Conservation (phyloP, 1,140 invertebrate genomes). For the Drosophila nigromelanica region DNA sequence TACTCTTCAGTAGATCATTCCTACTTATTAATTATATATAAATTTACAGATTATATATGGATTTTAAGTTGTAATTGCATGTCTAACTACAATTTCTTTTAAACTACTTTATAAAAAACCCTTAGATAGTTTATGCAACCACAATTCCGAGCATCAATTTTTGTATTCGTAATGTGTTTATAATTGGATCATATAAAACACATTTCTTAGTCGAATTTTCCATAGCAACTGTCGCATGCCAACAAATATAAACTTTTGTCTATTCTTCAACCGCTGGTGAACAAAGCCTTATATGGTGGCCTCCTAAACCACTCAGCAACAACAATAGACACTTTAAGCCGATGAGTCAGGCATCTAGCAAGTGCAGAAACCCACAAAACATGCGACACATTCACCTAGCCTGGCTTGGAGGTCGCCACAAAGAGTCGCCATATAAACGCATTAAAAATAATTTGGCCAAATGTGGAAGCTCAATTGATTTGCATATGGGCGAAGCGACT, state of each 20-base stretch:
- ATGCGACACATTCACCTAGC: conserved; percentile 55
- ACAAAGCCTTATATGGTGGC: conserved; percentile 52
- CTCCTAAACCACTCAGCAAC: conserved; percentile 42
- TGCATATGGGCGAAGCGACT: conserved; percentile 45
- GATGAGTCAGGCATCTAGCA: conserved; percentile 50
- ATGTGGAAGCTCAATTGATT: conserved; percentile 37
- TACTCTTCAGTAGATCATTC: too few relatives aligned
- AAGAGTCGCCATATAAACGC: conserved; percentile 49
- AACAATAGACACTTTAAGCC: conserved; percentile 21
- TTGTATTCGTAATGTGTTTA: conserved; percentile 10
- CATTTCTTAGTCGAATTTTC: conserved; percentile 26
- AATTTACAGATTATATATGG: too few relatives aligned
- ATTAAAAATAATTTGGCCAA: conserved; percentile 66
- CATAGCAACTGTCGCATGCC: conserved; percentile 7
- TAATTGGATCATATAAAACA: conserved; percentile 1
- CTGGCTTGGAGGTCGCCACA: conserved; percentile 55
- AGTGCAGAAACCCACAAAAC: conserved; percentile 9
- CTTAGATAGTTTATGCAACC: too few relatives aligned
- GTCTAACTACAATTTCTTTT: too few relatives aligned
- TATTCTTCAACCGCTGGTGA: neutral
- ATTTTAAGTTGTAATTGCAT: too few relatives aligned
- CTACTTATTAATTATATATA: too few relatives aligned
- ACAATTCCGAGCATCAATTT: neutral
- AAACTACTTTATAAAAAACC: neutral
- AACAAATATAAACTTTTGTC: conserved; percentile 2